Conservation (phyloP, 2,888 invertebrate genomes). For the Lacanobia oleracea region DNA sequence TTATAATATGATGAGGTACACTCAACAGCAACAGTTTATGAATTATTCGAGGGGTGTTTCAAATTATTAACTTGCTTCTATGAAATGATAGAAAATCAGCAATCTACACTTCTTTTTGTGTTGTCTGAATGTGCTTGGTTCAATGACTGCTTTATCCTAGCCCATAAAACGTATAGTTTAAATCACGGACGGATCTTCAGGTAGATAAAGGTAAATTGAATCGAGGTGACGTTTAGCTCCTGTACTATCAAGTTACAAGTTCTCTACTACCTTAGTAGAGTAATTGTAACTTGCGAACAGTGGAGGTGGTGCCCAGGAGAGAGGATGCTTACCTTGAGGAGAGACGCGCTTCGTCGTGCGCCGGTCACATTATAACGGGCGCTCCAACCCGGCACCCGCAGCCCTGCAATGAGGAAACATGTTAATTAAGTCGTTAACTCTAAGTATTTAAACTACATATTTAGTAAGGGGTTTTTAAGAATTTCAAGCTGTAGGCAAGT, state of each 20-base stretch:
- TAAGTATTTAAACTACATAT: constrained; percentile 1
- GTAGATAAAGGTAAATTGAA: constrained; percentile 32
- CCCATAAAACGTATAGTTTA: neutral
- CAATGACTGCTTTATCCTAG: neutral
- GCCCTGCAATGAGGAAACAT: constrained; percentile 75
- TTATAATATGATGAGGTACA: constrained; percentile 35
- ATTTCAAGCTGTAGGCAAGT: neutral
- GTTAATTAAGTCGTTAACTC: constrained; percentile 36
- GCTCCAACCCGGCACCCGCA: constrained; percentile 75
- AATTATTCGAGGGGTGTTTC: constrained; percentile 6
- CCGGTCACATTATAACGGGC: constrained; percentile 89
- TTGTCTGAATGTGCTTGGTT: neutral
- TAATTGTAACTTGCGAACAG: constrained; percentile 7
- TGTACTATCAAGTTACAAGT: constrained; percentile 22
- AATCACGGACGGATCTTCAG: constrained; percentile 24
- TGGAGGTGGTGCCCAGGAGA: constrained; percentile 53
- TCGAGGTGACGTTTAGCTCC: constrained; percentile 40
- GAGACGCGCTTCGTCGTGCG: constrained; percentile 85
- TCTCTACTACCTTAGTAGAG: too few relatives aligned
- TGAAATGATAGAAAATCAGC: neutral
- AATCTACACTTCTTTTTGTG: neutral
- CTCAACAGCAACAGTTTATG: constrained; percentile 7
- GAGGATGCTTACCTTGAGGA: constrained; percentile 85
- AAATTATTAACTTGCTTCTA: neutral
- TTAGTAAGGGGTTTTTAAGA: neutral